phyloP scores from a whole-genome alignment of 2,113 vertebrate species.

The Myanophis thanlyinensis region DNA sequence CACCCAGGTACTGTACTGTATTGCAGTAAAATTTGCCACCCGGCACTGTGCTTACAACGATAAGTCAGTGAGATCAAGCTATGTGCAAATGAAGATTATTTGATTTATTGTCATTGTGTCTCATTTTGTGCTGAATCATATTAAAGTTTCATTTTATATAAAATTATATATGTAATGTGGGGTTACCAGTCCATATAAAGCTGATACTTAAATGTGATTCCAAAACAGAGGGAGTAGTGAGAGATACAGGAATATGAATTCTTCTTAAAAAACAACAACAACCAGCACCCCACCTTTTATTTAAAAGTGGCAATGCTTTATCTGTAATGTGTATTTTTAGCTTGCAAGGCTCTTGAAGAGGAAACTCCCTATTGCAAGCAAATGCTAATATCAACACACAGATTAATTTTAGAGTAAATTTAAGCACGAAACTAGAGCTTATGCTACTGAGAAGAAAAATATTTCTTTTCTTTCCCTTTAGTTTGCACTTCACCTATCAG shows the following conservation, averaged over 20 bases:
- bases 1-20: slow-evolving; percentile 63
- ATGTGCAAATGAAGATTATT: slow-evolving; percentile 68
- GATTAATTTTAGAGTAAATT: slow-evolving; percentile 67
- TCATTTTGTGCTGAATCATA: slow-evolving; percentile 77
- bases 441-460: slow-evolving; percentile 50
- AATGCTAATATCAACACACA: slow-evolving; percentile 46
- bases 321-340: slow-evolving; percentile 56
- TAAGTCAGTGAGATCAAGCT: slow-evolving; percentile 68
- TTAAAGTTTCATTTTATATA: slow-evolving; percentile 77
- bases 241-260: slow-evolving; percentile 48
- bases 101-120: slow-evolving; percentile 72
- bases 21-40: slow-evolving; percentile 59
- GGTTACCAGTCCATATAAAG: slow-evolving; percentile 66
- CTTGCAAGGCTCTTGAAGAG: slow-evolving; percentile 52
- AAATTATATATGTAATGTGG: slow-evolving; percentile 66
- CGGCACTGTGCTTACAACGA: slow-evolving; percentile 68
- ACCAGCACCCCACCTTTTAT: neutral
- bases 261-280: slow-evolving; percentile 53
- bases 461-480: slow-evolving; percentile 44
- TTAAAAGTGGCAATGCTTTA: slow-evolving; percentile 56
- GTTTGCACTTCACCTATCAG: slow-evolving; percentile 46
- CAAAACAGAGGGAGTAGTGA: slow-evolving; percentile 55
- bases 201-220: slow-evolving; percentile 68
- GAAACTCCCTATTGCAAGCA: slow-evolving; percentile 57
- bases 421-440: slow-evolving; percentile 65